These are phyloP conservation scores for Nipponacmea schrenckii DNA, from an alignment of 2,888 invertebrate species.

Conservation along the genomic window DNA sequence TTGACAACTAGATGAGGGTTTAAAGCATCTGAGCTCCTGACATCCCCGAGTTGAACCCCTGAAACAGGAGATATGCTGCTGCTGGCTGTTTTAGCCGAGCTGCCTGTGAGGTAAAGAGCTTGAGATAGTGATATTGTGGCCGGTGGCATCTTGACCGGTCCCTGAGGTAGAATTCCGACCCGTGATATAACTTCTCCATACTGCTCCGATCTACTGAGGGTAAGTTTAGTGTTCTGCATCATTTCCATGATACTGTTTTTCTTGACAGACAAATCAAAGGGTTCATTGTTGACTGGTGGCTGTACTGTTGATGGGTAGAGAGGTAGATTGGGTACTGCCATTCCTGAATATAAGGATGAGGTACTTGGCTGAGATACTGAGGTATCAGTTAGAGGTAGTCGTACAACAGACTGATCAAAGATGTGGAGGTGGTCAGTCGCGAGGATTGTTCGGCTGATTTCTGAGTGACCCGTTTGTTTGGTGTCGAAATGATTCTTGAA, in stretches of 20 bases:
- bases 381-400: conserved; percentile 22
- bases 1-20: conserved; percentile 1
- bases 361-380: conserved; percentile 20
- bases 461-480: conserved; percentile 7
- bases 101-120: conserved; percentile 8
- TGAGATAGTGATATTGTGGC: conserved; percentile 6
- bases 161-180: conserved; percentile 7
- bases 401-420: conserved; percentile 18
- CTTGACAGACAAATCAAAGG: conserved; percentile 22
- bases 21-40: conserved; percentile 3
- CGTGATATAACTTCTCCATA: neutral
- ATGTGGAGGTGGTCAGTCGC: conserved; percentile 6
- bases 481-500: conserved; percentile 2
- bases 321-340: conserved; percentile 7
- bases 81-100: conserved; percentile 6
- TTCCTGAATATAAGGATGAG: conserved; percentile 19
- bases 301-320: conserved; percentile 4
- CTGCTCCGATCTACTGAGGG: conserved; percentile 7
- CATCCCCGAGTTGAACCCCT: conserved; percentile 2
- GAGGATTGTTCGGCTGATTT: conserved; percentile 8
- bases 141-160: neutral
- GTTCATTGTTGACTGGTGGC: conserved; percentile 15
- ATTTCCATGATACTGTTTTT: conserved; percentile 11
- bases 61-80: conserved; percentile 4
- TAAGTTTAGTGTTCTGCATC: neutral